A percentile compares a stretch with the other conserved stretches of the same genome.
phyloP scores from a whole-genome alignment of 2,797 vertebrate species.

The Lacerta agilis region DNA sequence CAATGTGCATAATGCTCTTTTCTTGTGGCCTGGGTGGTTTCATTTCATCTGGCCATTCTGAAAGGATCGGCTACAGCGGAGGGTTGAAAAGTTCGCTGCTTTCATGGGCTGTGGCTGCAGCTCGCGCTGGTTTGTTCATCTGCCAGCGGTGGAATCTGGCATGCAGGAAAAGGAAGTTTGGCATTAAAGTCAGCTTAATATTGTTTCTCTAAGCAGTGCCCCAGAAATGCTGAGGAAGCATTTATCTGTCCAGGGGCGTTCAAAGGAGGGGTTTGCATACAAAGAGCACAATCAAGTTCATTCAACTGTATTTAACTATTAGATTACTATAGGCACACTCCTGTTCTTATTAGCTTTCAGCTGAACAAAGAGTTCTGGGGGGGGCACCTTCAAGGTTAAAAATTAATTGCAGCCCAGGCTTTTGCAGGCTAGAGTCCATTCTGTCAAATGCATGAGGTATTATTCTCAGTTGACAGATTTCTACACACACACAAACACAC shows the following conservation, averaged over 20 bases:
- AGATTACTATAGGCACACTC: not conserved
- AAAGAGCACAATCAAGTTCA: not conserved
- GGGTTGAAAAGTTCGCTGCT: not conserved
- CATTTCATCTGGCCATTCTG: not conserved
- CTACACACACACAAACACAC: not conserved
- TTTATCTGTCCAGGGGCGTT: not conserved
- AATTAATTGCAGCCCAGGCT: not conserved
- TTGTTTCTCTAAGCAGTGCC: constrained; percentile 20
- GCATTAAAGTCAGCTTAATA: not conserved
- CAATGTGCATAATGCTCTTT: not conserved
- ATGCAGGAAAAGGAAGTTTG: constrained; percentile 34
- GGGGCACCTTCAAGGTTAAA: not conserved
- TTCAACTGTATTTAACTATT: not conserved
- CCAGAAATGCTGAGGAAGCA: constrained; percentile 31
- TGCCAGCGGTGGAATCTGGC: constrained; percentile 8
- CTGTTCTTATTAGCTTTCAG: not conserved
- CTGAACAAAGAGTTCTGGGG: not conserved
- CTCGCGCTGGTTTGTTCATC: not conserved
- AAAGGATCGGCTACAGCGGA: not conserved
- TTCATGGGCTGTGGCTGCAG: not conserved
- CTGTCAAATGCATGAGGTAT: not conserved
- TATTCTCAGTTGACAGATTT: not conserved
- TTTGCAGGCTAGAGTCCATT: not conserved
- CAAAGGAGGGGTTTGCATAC: not conserved
- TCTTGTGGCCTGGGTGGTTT: not conserved